Evolutionary conservation across 2,888 invertebrate species (phyloP).

Genomic region (Tromatobia lineatoria): DNA sequence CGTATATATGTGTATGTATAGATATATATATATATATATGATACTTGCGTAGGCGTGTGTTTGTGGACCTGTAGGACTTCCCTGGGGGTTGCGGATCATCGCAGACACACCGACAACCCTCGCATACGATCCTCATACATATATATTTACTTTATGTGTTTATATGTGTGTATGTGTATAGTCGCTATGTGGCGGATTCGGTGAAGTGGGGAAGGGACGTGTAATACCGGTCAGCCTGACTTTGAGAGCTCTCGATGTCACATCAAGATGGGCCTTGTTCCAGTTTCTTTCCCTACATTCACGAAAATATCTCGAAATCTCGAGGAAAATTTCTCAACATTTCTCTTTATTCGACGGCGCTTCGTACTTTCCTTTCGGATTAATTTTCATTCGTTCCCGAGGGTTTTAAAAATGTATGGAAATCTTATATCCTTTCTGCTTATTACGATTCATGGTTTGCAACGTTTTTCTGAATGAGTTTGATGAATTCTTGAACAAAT

Average conservation of each 20-base stretch:
- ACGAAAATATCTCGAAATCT: no score
- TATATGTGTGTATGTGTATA: neutral
- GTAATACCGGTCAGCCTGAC: neutral
- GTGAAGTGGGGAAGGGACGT: no score
- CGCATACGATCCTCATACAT: neutral
- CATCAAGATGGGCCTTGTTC: neutral
- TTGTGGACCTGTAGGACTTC: conserved; percentile 20
- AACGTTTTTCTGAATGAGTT: no score
- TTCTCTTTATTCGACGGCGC: no score
- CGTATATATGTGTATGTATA: conserved; percentile 1
- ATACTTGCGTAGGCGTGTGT: conserved; percentile 5
- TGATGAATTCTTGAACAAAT: no score
- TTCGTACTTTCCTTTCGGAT: no score
- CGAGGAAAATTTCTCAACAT: no score
- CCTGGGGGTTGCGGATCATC: conserved; percentile 27
- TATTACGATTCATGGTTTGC: no score
- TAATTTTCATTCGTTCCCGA: no score
- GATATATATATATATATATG: conserved; percentile 1
- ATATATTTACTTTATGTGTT: neutral
- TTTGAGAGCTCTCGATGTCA: neutral
- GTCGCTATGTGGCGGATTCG: neutral
- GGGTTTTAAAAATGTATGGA: no score
- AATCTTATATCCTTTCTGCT: no score
- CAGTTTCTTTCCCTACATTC: no score
- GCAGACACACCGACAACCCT: neutral